These are phyloP conservation scores for Palythoa caribaeorum DNA, from an alignment of 92 coral and sea anemone genomes.

Conservation along the genomic window DNA sequence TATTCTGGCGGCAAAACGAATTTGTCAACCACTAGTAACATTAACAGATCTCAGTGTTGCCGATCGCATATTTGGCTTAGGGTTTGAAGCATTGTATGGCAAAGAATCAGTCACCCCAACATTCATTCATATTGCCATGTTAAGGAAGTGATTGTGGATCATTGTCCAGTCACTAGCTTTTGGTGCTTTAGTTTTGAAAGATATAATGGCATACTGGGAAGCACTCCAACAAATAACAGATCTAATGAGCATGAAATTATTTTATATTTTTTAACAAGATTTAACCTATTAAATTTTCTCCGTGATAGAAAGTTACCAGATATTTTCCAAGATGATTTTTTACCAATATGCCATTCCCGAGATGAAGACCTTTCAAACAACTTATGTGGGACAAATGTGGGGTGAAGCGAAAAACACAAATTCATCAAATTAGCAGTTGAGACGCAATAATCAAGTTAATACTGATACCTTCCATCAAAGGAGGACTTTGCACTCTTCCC, in stretches of 20 bases:
- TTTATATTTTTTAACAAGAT: constrained; percentile 36
- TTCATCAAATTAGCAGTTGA: constrained; percentile 51
- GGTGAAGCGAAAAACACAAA: constrained; percentile 38
- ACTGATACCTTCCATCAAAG: constrained; percentile 48
- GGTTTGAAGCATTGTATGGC: no score
- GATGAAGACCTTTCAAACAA: no score
- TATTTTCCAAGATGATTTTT: constrained; percentile 43
- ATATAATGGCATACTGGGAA: not conserved
- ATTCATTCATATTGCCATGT: no score
- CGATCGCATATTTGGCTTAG: no score
- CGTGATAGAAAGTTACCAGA: constrained; percentile 50
- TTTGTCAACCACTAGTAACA: no score
- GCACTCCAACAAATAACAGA: constrained; percentile 64
- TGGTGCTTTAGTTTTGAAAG: no score
- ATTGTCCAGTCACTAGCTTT: no score
- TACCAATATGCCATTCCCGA: not conserved
- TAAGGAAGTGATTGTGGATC: no score
- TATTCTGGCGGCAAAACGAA: no score
- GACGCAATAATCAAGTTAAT: constrained; percentile 59
- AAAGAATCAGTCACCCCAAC: no score
- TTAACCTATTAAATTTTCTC: constrained; percentile 45
- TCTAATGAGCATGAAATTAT: constrained; percentile 67
- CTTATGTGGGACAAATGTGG: constrained; percentile 5
- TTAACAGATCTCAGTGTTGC: no score
- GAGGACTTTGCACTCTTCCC: not conserved